These are phyloP conservation scores for Andricus quercusramuli DNA, from an alignment of 2,888 invertebrate genomes.

Conservation along the genomic window DNA sequence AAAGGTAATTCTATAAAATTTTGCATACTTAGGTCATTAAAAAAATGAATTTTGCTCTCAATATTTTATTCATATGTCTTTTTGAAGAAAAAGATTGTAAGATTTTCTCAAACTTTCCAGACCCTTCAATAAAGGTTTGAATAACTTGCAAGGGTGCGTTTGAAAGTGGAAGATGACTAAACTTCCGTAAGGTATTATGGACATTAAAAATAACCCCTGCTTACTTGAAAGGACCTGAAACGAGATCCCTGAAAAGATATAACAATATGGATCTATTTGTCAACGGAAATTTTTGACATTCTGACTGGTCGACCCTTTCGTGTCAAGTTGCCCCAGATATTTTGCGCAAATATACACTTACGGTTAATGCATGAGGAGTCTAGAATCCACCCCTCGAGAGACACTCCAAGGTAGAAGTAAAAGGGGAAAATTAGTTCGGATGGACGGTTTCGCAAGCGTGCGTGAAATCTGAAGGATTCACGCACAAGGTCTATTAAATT, in stretches of 20 bases:
- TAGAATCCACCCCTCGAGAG: constrained; percentile 22
- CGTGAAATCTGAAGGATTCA: not conserved
- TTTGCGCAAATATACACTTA: constrained; percentile 10
- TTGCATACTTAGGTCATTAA: not conserved
- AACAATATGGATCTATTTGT: constrained; percentile 23
- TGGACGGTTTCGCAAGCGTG: not conserved
- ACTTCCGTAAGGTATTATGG: not conserved
- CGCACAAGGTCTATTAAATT: not conserved
- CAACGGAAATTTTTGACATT: constrained; percentile 29
- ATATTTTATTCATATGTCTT: not conserved
- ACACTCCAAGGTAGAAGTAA: constrained; percentile 22
- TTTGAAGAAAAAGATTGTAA: not conserved
- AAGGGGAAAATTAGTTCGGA: constrained; percentile 12
- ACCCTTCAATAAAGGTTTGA: not conserved
- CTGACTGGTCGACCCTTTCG: constrained; percentile 32
- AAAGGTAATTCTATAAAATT: no score
- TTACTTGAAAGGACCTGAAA: not conserved
- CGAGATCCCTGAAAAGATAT: not conserved
- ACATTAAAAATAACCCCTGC: constrained; percentile 1
- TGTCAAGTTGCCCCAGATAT: constrained; percentile 32
- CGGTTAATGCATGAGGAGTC: constrained; percentile 13
- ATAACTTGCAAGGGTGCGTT: not conserved
- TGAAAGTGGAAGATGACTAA: not conserved
- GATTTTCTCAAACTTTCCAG: not conserved
- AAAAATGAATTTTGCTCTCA: not conserved